A percentile compares a stretch with the other conserved stretches of the same genome.
Evolutionary conservation across 2,797 vertebrate species (phyloP).

Genomic region (Lagocephalus sceleratus): DNA sequence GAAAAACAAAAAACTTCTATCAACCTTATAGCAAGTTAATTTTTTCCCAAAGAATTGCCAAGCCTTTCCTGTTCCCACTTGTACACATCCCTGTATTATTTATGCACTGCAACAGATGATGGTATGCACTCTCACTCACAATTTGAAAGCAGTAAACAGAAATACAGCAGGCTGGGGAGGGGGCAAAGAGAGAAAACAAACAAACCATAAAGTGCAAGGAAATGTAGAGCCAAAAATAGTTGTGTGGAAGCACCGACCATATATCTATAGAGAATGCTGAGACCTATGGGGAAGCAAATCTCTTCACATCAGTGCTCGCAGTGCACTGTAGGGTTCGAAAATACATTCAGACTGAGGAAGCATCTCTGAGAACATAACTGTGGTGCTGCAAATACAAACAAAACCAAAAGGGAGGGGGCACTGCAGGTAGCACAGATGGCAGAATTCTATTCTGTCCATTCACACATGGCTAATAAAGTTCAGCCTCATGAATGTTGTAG

Average conservation of each 20-base stretch:
- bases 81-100: constrained; percentile 3
- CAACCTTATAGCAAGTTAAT: neutral
- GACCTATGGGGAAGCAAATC: constrained; percentile 2
- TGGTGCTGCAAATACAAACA: neutral
- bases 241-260: neutral
- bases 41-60: neutral
- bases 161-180: neutral
- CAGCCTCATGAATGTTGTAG: neutral
- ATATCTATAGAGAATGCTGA: constrained; percentile 7
- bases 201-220: constrained; percentile 7
- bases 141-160: constrained; percentile 12
- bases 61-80: constrained; percentile 1
- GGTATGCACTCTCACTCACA: neutral
- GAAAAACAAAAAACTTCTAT: neutral
- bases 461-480: neutral
- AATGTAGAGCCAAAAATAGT: constrained; percentile 1
- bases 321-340: neutral
- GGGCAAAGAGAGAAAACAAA: neutral
- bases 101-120: constrained; percentile 1
- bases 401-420: too few species aligned
- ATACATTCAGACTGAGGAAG: neutral
- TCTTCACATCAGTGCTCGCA: neutral
- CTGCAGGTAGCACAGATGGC: neutral
- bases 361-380: neutral
- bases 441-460: neutral